A percentile compares a stretch with the other conserved stretches of the same genome.
phyloP scores from a whole-genome alignment of 2,888 invertebrate genomes.

The Chrysodeixis includens region DNA sequence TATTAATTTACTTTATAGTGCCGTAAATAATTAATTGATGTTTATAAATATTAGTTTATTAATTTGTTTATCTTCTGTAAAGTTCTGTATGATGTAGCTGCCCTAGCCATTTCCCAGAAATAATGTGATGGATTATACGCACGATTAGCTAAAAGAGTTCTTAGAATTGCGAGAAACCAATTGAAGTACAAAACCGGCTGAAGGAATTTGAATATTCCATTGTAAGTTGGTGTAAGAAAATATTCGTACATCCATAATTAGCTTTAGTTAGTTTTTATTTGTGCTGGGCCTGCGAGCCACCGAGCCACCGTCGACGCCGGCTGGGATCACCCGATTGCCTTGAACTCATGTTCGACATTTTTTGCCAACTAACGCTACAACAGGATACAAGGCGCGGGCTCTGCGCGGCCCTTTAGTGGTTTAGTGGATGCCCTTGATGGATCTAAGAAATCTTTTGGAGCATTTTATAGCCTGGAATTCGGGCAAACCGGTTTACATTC shows the following conservation, averaged over 20 bases:
- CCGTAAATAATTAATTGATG: background rate
- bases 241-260: slow-evolving; percentile 21
- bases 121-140: background rate
- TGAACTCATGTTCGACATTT: slow-evolving; percentile 87
- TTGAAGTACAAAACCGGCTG: background rate
- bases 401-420: slow-evolving; percentile 73
- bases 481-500: slow-evolving; percentile 36
- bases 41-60: background rate
- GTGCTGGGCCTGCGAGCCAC: slow-evolving; percentile 55
- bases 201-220: background rate
- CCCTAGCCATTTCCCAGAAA: background rate
- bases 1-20: background rate
- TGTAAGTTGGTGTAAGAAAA: slow-evolving; percentile 5
- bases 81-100: background rate
- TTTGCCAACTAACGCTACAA: slow-evolving; percentile 80
- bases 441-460: slow-evolving; percentile 62
- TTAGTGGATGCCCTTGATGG: slow-evolving; percentile 81
- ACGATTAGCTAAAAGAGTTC: background rate
- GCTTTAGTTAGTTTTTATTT: slow-evolving; percentile 55
- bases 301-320: slow-evolving; percentile 38
- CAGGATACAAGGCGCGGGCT: slow-evolving; percentile 79
- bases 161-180: background rate
- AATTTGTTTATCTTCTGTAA: background rate
- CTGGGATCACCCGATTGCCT: slow-evolving; percentile 84
- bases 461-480: slow-evolving; percentile 56